A percentile compares a stretch with the other conserved stretches of the same genome.
Evolutionary conservation across 2,888 invertebrate species (phyloP).

Genomic region (Doris montereyensis): DNA sequence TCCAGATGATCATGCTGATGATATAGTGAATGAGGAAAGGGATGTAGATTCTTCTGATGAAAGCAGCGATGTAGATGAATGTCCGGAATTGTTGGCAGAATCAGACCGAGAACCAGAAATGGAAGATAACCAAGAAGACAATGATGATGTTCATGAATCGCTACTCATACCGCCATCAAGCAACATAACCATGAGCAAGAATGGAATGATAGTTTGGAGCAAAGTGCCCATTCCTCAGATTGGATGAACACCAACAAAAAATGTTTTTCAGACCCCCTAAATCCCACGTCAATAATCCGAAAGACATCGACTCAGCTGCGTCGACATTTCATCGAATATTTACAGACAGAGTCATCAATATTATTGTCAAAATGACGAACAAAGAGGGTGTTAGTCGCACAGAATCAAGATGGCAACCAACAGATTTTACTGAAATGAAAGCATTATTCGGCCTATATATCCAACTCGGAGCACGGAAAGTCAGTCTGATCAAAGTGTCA

Average conservation of each 20-base stretch:
- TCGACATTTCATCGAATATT: not conserved
- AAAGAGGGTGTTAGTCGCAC: conserved; percentile 17
- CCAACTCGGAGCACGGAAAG: conserved; percentile 10
- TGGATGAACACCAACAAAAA: not conserved
- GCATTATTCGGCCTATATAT: conserved; percentile 4
- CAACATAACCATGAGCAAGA: not conserved
- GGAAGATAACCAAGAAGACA: not conserved
- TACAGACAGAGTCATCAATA: not conserved
- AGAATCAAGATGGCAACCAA: not conserved
- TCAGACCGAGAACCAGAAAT: not conserved
- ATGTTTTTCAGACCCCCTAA: not conserved
- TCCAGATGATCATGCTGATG: not conserved
- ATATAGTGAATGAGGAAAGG: not conserved
- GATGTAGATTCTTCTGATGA: not conserved
- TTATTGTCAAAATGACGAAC: conserved; percentile 20
- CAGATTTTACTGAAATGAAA: not conserved
- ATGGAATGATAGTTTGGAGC: not conserved
- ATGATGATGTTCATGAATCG: not conserved
- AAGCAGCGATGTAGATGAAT: not conserved
- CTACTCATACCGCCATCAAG: not conserved
- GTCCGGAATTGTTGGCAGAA: not conserved
- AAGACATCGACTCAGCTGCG: not conserved
- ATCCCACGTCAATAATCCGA: not conserved
- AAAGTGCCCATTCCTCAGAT: not conserved
- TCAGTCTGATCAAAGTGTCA: not conserved